A percentile compares a stretch with the other conserved stretches of the same genome.
These are phyloP conservation scores for Mustela lutreola DNA, from an alignment of 2,113 vertebrate species.

Conservation along the genomic window DNA sequence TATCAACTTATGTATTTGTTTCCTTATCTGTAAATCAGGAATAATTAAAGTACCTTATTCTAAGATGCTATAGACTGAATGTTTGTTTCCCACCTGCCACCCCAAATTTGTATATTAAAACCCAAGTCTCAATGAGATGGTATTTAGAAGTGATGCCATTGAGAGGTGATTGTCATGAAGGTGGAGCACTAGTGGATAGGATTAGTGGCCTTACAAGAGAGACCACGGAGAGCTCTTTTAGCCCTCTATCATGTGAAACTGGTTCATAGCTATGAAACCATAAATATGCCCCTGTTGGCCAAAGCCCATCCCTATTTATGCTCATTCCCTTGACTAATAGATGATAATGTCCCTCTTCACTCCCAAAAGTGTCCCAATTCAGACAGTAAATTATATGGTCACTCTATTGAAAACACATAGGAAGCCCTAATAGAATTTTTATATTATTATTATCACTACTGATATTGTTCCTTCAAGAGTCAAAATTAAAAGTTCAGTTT, in stretches of 20 bases:
- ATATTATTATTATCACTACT: not conserved
- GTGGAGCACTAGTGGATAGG: not conserved
- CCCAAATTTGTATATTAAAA: not conserved
- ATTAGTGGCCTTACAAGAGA: not conserved
- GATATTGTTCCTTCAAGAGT: not conserved
- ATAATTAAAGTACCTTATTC: not conserved
- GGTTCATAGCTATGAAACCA: not conserved
- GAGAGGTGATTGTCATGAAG: not conserved
- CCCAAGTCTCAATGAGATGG: not conserved
- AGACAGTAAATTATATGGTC: not conserved
- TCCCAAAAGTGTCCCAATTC: not conserved
- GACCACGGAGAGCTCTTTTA: not conserved
- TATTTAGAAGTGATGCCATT: not conserved
- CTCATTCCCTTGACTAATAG: not conserved
- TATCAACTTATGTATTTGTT: not conserved
- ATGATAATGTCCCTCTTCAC: not conserved
- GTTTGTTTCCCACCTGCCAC: not conserved
- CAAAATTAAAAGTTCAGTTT: not conserved
- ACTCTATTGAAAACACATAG: not conserved
- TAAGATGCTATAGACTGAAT: not conserved
- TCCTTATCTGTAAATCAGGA: not conserved
- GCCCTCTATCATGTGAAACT: not conserved
- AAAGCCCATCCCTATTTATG: not conserved
- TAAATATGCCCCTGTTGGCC: not conserved
- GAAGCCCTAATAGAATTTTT: not conserved